Evolutionary conservation across 2,888 invertebrate species (phyloP).

Genomic region (Netelia fuscicornis): DNA sequence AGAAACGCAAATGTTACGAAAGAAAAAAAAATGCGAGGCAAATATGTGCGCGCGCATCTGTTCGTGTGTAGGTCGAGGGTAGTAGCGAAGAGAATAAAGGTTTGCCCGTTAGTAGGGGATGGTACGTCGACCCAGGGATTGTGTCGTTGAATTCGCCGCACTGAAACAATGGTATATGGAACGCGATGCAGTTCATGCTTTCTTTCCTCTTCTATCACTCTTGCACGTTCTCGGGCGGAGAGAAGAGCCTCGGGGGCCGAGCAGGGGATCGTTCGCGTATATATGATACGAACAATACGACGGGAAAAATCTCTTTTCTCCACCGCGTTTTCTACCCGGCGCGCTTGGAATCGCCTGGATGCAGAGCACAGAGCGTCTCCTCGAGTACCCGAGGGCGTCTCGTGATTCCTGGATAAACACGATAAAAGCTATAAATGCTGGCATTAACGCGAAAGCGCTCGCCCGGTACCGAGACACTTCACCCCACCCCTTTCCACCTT

Average conservation of each 20-base stretch:
- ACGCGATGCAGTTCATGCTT: conserved; percentile 44
- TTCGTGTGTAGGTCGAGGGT: neutral
- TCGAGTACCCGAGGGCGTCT: conserved; percentile 61
- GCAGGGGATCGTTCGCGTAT: conserved; percentile 33
- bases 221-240: conserved; percentile 7
- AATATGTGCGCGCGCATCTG: neutral
- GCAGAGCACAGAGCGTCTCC: conserved; percentile 55
- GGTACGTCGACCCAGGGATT: conserved; percentile 56
- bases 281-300: conserved; percentile 56
- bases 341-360: conserved; percentile 33
- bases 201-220: conserved; percentile 24
- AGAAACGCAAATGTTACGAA: conserved; percentile 41
- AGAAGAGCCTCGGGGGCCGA: conserved; percentile 43
- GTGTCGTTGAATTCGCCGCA: conserved; percentile 57
- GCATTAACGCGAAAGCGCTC: conserved; percentile 63
- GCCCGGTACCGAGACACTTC: conserved; percentile 60
- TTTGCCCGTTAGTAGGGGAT: conserved; percentile 5
- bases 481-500: conserved; percentile 13
- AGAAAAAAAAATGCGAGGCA: neutral
- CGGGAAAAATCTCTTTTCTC: conserved; percentile 65
- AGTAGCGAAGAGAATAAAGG: conserved; percentile 42
- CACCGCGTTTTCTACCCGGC: conserved; percentile 40
- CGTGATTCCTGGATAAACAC: conserved; percentile 69
- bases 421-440: conserved; percentile 69
- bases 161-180: conserved; percentile 61